Percentiles rank a stretch among this genome's conserved stretches.
Evolutionary conservation across 30 jellyfish, hydroid and myxozoan species (phyloP).

Genomic region (Cassiopea andromeda): DNA sequence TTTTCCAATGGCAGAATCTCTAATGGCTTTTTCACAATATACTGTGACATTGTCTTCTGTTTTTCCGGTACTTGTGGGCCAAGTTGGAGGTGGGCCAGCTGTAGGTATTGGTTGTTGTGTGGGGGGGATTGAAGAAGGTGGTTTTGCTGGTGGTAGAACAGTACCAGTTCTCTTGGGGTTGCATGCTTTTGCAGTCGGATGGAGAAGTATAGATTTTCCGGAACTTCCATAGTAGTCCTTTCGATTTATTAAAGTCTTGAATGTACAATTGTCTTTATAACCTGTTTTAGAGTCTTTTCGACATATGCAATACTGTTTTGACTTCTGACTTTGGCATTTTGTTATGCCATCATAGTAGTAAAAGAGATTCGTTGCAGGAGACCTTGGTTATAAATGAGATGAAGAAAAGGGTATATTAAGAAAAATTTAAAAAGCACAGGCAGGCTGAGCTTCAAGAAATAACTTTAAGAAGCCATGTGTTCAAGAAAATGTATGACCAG

Average conservation of each 20-base stretch:
- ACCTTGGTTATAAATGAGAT: not conserved
- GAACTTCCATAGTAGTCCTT: not conserved
- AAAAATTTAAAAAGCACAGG: no score
- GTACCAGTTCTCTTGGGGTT: not conserved
- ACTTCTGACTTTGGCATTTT: not conserved
- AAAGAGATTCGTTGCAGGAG: not conserved
- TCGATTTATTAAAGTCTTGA: not conserved
- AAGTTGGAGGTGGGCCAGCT: slow-evolving; percentile 20
- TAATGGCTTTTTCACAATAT: slow-evolving; percentile 16
- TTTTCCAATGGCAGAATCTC: slow-evolving; percentile 26
- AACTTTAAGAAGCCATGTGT: no score
- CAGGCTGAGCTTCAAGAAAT: no score
- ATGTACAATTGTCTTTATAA: not conserved
- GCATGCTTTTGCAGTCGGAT: not conserved
- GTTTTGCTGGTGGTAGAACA: not conserved
- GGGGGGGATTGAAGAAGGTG: not conserved
- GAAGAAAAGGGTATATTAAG: not conserved
- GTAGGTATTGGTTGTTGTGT: not conserved
- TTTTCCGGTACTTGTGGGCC: slow-evolving; percentile 45
- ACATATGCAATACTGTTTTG: not conserved
- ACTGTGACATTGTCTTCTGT: not conserved
- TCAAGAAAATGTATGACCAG: no score
- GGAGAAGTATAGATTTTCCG: not conserved
- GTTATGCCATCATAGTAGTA: not conserved
- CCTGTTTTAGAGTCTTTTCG: not conserved